phyloP scores from a whole-genome alignment of 1,140 invertebrate species.

The Brachionus koreanus region DNA sequence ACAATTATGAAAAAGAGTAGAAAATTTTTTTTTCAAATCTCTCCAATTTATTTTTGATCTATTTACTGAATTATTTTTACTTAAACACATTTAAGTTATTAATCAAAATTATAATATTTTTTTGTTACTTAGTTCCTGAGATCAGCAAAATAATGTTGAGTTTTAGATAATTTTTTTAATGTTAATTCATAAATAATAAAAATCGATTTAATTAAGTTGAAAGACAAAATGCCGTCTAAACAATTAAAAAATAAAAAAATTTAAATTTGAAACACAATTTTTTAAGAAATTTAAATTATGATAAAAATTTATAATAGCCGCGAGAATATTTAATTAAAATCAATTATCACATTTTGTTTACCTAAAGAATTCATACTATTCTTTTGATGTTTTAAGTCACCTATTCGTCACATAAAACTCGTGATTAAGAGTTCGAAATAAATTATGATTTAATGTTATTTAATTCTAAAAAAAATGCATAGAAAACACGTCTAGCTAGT shows the following conservation, averaged over 20 bases:
- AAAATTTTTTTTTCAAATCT: no score
- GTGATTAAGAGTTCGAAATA: not conserved
- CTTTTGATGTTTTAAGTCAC: not conserved
- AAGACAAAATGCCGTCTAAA: not conserved
- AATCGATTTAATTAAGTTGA: no score
- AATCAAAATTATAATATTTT: no score
- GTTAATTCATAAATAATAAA: no score
- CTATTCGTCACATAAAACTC: not conserved
- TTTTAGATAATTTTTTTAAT: no score
- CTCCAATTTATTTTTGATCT: no score
- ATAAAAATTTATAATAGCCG: not conserved
- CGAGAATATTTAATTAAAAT: not conserved
- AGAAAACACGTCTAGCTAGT: not conserved
- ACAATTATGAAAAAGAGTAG: no score
- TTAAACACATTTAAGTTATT: no score
- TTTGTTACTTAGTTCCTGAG: no score
- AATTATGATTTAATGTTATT: slow-evolving; percentile 5
- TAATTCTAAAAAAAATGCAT: not conserved
- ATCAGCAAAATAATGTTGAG: no score
- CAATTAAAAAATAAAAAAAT: not conserved
- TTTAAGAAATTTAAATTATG: not conserved
- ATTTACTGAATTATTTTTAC: no score
- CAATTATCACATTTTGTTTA: not conserved
- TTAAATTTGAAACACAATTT: no score
- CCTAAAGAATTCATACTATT: not conserved